Evolutionary conservation across 1,140 invertebrate species (phyloP), one percentile per base, ranked within the genome.

Genomic region (Drosophila bocqueti): DNA sequence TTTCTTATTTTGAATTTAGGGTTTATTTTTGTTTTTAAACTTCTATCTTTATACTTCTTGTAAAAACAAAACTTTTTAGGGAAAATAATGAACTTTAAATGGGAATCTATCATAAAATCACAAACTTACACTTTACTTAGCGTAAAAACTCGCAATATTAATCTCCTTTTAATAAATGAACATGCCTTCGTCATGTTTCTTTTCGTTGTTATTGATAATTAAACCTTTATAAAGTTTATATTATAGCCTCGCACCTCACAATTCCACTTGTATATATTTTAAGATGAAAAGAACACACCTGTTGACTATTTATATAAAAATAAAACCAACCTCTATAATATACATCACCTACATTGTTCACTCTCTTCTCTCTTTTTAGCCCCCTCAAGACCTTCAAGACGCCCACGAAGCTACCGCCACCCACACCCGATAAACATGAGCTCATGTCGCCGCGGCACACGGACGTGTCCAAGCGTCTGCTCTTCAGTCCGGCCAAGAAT

Each of bases 401-500:
- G n/a, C 92, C 92, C 18, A 93, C 91, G n/a, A 93, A 93, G 54
- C 54, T 87, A 47, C 85, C 81, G 18, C 86, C 90, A 59, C 76
- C 91, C 55, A 91, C 92, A 42, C 91, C 91, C 18, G 91, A 93
- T 49, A 93, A 93, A 50, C 77, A 93, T 93, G 91, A 91, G 74
- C 81, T 93, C 58, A 93, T 93, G 91, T 93, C 92, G 45, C 92
- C 92, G 29, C 92, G 92, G 13, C 92, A 92, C 55, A 91, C 91
- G 40, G 86, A 87, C 63, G 91, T 91, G 3, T 92, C 92, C 8
- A 92, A 92, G 58, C 91, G 83, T 66, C 69, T 93, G 26, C 86
- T 92, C 24, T 94, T 92, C 60, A 96, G 95, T 92, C 95, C 95
- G 46, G 94, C 93, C 24, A 96, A 96, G 81, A 93, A 91, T 85